phyloP scores from a whole-genome alignment of 2,113 vertebrate species.

The Laterallus jamaicensis region DNA sequence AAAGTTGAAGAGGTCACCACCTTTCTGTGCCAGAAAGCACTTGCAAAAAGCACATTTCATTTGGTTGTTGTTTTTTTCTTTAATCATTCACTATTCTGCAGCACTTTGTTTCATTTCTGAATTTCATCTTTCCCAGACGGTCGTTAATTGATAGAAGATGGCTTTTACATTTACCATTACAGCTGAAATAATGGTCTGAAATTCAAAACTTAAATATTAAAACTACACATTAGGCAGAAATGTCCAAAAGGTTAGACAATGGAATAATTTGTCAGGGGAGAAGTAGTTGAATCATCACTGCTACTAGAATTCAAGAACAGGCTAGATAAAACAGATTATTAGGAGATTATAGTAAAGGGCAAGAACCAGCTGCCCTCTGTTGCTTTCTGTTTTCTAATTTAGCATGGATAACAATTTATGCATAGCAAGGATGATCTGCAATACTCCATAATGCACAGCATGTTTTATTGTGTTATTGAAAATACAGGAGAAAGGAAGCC shows the following conservation, averaged over 20 bases:
- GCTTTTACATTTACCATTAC: constrained; percentile 46
- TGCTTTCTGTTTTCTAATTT: constrained; percentile 23
- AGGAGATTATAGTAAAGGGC: constrained; percentile 21
- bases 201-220: constrained; percentile 69
- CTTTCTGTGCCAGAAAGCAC: background rate
- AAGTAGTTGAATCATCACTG: constrained; percentile 33
- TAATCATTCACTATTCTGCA: constrained; percentile 3
- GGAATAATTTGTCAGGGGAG: constrained; percentile 53
- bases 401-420: background rate
- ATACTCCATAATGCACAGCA: background rate
- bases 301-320: constrained; percentile 6
- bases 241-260: constrained; percentile 55
- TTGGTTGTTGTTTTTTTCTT: background rate
- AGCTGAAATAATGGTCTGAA: constrained; percentile 49
- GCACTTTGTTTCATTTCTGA: constrained; percentile 14
- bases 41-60: background rate
- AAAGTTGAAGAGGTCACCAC: background rate
- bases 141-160: constrained; percentile 58
- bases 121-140: constrained; percentile 29
- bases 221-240: constrained; percentile 59
- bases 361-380: constrained; percentile 16
- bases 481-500: background rate
- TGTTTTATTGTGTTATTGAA: background rate
- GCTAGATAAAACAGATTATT: constrained; percentile 36
- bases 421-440: background rate